A percentile compares a stretch with the other conserved stretches of the same genome.
phyloP scores from a whole-genome alignment of 2,888 invertebrate species.

The Trissonchulus sp. region DNA sequence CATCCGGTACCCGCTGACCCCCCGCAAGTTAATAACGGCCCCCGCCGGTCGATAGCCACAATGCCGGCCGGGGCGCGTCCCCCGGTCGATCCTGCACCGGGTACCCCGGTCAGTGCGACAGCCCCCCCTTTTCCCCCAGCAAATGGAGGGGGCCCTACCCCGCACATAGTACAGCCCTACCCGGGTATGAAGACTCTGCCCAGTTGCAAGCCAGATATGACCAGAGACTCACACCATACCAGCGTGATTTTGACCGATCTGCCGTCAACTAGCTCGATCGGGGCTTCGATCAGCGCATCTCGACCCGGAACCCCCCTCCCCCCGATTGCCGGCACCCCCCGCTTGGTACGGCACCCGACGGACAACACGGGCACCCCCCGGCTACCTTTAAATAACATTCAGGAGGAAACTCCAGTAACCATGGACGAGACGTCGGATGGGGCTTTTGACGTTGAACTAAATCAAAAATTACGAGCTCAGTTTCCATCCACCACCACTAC shows the following conservation, averaged over 20 bases:
- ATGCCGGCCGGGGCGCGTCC: background rate
- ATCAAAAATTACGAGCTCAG: no score
- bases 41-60: no score
- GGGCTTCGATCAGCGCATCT: background rate
- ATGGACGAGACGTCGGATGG: no score
- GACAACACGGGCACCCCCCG: no score
- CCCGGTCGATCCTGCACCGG: background rate
- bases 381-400: no score
- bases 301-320: background rate
- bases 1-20: background rate
- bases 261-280: background rate
- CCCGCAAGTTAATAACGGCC: background rate
- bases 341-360: no score
- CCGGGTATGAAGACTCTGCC: background rate
- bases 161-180: background rate
- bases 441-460: no score
- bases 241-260: background rate
- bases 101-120: background rate
- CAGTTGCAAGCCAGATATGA: background rate
- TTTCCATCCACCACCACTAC: no score
- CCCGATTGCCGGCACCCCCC: background rate
- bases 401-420: no score
- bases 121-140: background rate
- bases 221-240: background rate
- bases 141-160: no score